A percentile compares a stretch with the other conserved stretches of the same genome.
phyloP scores from a whole-genome alignment of 2,888 invertebrate genomes.

The Mesochorus sp. region DNA sequence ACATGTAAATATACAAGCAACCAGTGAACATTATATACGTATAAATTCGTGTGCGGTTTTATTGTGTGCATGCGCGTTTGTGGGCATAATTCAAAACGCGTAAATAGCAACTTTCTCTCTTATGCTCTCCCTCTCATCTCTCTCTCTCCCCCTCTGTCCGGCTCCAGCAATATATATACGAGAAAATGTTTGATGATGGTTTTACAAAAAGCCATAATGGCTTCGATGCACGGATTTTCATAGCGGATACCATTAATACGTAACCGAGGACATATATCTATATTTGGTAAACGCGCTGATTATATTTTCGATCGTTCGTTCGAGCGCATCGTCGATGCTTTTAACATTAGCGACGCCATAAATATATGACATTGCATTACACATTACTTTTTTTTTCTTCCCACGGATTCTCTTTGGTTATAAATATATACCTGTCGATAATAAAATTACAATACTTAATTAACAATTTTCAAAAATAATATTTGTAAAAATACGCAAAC shows the following conservation, averaged over 20 bases:
- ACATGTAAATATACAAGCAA: slow-evolving; percentile 46
- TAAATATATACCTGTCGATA: too few relatives aligned
- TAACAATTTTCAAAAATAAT: neutral
- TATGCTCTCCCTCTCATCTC: neutral
- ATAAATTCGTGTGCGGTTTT: slow-evolving; percentile 28
- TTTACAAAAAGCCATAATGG: slow-evolving; percentile 59
- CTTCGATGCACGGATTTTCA: slow-evolving; percentile 63
- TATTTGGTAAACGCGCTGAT: slow-evolving; percentile 59
- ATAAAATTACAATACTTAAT: too few relatives aligned
- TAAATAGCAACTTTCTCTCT: slow-evolving; percentile 65
- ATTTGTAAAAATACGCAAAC: neutral
- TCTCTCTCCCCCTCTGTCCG: slow-evolving; percentile 17
- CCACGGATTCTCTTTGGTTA: too few relatives aligned
- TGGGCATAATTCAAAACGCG: slow-evolving; percentile 70
- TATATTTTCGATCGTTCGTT: slow-evolving; percentile 62
- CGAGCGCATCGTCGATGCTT: slow-evolving; percentile 36
- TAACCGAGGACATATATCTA: slow-evolving; percentile 39
- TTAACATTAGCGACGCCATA: slow-evolving; percentile 11
- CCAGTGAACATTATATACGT: slow-evolving; percentile 12
- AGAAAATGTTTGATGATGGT: slow-evolving; percentile 24
- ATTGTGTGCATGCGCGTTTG: slow-evolving; percentile 64
- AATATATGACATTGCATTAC: slow-evolving; percentile 6
- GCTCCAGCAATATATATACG: slow-evolving; percentile 34
- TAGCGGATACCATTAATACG: slow-evolving; percentile 50
- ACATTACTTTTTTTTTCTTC: too few relatives aligned